A percentile compares a stretch with the other conserved stretches of the same genome.
These are phyloP conservation scores for Dicyrtomina minuta DNA, from an alignment of 2,888 invertebrate genomes.

Conservation along the genomic window DNA sequence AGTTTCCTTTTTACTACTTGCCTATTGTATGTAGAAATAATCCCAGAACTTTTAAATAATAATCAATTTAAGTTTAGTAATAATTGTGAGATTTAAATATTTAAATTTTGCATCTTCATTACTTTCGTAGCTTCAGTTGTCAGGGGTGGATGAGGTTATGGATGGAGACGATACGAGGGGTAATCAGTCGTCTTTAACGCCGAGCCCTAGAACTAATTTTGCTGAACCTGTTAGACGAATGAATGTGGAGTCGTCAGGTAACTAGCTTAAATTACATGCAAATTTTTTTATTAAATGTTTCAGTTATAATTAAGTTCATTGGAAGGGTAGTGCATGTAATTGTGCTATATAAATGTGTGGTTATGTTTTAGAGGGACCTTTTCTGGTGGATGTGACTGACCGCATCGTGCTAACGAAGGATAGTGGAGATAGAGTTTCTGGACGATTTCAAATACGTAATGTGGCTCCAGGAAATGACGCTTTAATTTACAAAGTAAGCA, in stretches of 20 bases:
- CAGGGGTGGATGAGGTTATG: conserved; percentile 2
- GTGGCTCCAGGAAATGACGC: conserved; percentile 41
- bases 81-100: not conserved
- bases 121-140: conserved; percentile 16
- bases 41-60: too few species aligned
- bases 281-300: too few species aligned
- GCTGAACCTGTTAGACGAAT: conserved; percentile 12
- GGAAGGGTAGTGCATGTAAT: too few species aligned
- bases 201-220: conserved; percentile 14
- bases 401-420: conserved; percentile 25
- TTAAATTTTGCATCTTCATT: not conserved
- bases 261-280: not conserved
- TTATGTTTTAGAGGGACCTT: conserved; percentile 11
- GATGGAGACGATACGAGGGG: conserved; percentile 1
- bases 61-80: too few species aligned
- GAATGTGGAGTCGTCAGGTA: conserved; percentile 10
- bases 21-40: too few species aligned
- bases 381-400: conserved; percentile 28
- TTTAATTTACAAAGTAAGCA: conserved; percentile 50
- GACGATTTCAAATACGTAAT: conserved; percentile 45
- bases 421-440: conserved; percentile 20
- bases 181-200: not conserved
- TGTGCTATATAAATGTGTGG: not conserved
- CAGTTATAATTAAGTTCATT: too few species aligned
- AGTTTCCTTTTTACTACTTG: too few species aligned